These are phyloP conservation scores for Bombus picipes DNA, from an alignment of 1,140 invertebrate genomes.

Conservation along the genomic window DNA sequence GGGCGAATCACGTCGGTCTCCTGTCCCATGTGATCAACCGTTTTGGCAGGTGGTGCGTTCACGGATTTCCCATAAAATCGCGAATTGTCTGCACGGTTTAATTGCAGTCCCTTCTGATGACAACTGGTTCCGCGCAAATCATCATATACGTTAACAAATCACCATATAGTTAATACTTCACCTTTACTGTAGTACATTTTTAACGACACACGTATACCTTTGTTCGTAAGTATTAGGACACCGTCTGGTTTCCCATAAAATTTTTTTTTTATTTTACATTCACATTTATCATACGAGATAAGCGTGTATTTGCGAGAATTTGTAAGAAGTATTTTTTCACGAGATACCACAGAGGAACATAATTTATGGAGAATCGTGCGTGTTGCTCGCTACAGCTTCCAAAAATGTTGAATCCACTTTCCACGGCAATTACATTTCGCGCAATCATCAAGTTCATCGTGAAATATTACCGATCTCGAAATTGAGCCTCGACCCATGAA, in stretches of 20 bases:
- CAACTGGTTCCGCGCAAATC: conserved; percentile 43
- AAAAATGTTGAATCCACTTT: too few species aligned
- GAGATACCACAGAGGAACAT: too few species aligned
- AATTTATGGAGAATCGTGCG: too few species aligned
- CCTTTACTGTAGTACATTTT: not conserved
- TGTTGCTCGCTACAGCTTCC: too few species aligned
- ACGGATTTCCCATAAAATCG: conserved; percentile 77
- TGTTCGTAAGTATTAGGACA: fast-evolving
- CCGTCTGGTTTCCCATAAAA: not conserved
- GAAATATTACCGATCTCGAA: too few species aligned
- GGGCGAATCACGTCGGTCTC: conserved; percentile 59
- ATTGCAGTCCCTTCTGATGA: conserved; percentile 48
- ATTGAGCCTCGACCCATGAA: too few species aligned
- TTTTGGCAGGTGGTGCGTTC: conserved; percentile 76
- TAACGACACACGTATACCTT: not conserved
- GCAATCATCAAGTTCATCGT: too few species aligned
- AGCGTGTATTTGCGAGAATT: too few species aligned
- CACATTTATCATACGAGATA: too few species aligned
- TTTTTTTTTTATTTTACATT: too few species aligned
- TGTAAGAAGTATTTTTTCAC: too few species aligned
- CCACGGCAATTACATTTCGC: too few species aligned
- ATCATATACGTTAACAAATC: conserved; percentile 49
- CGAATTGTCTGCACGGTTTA: conserved; percentile 44
- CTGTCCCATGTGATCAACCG: conserved; percentile 56
- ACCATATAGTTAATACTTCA: conserved; percentile 22